Base-by-base conservation (phyloP, 2,888 invertebrate species). In the Zaprionus obscuricornis region DNA sequence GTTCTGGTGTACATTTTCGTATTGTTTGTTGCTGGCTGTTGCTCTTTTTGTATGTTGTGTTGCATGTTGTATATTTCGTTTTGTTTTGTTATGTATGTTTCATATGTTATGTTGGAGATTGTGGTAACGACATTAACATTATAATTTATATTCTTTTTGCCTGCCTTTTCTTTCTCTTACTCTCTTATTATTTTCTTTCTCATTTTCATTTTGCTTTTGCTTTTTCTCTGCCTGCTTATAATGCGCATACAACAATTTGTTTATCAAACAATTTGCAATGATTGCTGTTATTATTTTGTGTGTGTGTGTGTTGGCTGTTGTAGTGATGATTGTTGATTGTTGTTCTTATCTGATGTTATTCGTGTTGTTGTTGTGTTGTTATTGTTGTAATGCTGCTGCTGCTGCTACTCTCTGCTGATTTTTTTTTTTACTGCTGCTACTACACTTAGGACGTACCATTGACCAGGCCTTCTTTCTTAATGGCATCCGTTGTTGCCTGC, bases 401-500 rank as follows among this genome's bases (percentile, higher is more conserved):
- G 52, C 40, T 54, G 49, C 39, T 56, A 36, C 45, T 58, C 42
- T 57, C 50, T 54, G 56, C 16, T 54, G 8, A n/a, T n/a, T n/a
- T n/a, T n/a, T n/a, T n/a, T n/a, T n/a, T n/a, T n/a, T n/a, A n/a
- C n/a, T n/a, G 24, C 17, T 43, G 46, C 29, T 42, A 36, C 27
- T 50, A 50, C 33, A 16, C 26, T 88, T 90, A 90, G 87, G 90
- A 90, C 73, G 89, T 89, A 73, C 90, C 90, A 79, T 90, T 90
- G 56, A 90, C 90, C 72, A 90, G 79, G 51, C 88, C 77, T 67
- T 90, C 90, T 70, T 89, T 89, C 77, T 90, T 89, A 37, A 85
- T 75, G 66, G 76, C 81, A 70, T 88, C 87, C 69, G 86, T 77
- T 66, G 79, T 57, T 51, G 76, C 40, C 27, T 77, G 83, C 52